Percentiles rank a stretch among this genome's conserved stretches.
phyloP scores from a whole-genome alignment of 2,797 vertebrate species.

The Pseudocheirus occidentalis region DNA sequence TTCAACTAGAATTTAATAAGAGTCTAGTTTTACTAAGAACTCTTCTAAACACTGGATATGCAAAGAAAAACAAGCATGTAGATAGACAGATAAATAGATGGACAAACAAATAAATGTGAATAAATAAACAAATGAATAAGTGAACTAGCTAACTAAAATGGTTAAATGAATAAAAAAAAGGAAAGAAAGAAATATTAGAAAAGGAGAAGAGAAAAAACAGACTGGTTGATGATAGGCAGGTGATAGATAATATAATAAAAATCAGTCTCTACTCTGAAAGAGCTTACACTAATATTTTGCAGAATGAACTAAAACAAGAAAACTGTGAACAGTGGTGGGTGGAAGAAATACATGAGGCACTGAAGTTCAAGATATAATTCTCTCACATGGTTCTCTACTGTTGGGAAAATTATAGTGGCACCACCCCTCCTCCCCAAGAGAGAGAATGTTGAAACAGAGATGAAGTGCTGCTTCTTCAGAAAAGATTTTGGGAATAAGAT shows the following conservation, averaged over 20 bases:
- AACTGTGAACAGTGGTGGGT: neutral
- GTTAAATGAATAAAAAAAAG: neutral
- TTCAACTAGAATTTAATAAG: neutral
- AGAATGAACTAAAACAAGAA: neutral
- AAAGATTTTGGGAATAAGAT: constrained; percentile 44
- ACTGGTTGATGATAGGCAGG: neutral
- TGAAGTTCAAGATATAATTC: neutral
- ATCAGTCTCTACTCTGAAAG: neutral
- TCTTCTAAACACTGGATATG: neutral
- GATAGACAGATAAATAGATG: neutral
- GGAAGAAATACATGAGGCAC: neutral
- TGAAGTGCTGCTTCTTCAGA: constrained; percentile 37
- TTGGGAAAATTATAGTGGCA: neutral
- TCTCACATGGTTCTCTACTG: neutral
- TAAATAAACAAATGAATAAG: no score
- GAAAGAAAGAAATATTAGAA: neutral
- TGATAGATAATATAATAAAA: neutral
- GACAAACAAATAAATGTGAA: neutral
- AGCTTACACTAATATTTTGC: neutral
- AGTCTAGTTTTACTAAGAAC: neutral
- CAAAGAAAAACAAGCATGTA: neutral
- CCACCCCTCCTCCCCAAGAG: neutral
- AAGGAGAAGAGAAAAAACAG: neutral
- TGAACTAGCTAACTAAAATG: no score
- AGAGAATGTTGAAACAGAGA: constrained; percentile 54